Evolutionary conservation across 1,140 invertebrate species (phyloP).

Genomic region (Drosophila neocordata): DNA sequence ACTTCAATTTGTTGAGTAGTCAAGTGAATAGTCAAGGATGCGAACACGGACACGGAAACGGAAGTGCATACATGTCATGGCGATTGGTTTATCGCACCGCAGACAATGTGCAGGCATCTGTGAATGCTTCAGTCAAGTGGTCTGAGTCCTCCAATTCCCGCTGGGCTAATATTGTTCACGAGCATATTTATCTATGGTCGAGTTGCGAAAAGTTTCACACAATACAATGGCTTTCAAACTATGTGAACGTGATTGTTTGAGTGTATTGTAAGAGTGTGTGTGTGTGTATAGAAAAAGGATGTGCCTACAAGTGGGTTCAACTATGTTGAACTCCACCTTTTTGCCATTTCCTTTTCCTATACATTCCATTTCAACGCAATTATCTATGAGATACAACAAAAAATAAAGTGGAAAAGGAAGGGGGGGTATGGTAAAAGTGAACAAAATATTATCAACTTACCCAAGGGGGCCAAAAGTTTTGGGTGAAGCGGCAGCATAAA

Average conservation of each 20-base stretch:
- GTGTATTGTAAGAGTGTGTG: constrained; percentile 6
- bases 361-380: constrained; percentile 24
- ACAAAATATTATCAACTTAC: constrained; percentile 65
- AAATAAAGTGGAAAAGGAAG: not conserved
- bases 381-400: constrained; percentile 51
- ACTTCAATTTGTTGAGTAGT: constrained; percentile 35
- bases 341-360: not conserved
- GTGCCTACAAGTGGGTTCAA: constrained; percentile 60
- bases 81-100: constrained; percentile 56
- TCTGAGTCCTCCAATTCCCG: constrained; percentile 37
- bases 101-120: constrained; percentile 57
- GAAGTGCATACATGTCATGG: constrained; percentile 57
- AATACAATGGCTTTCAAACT: constrained; percentile 54
- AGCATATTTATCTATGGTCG: constrained; percentile 12
- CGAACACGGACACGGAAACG: constrained; percentile 47
- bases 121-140: constrained; percentile 37
- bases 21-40: constrained; percentile 40
- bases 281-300: constrained; percentile 8
- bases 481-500: constrained; percentile 87
- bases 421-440: not conserved
- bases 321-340: constrained; percentile 39
- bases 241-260: constrained; percentile 17
- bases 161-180: constrained; percentile 34
- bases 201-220: constrained; percentile 36
- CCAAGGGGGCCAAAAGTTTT: constrained; percentile 84